Percentiles rank a stretch among this genome's conserved stretches.
phyloP scores from a whole-genome alignment of 2,797 vertebrate species.

The Leuciscus waleckii region DNA sequence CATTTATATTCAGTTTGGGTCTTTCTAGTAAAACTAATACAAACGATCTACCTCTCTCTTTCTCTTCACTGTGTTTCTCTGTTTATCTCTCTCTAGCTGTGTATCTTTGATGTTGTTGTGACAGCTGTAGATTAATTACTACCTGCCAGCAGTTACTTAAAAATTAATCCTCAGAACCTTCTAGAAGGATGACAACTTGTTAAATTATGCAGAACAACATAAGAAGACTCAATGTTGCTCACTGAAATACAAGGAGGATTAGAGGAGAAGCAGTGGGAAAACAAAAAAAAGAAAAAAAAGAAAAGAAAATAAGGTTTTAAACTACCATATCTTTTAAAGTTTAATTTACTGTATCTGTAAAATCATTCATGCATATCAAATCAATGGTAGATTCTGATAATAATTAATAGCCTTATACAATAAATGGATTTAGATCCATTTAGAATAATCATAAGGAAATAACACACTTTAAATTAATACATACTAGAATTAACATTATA shows the following conservation, averaged over 20 bases:
- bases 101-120: slow-evolving; percentile 57
- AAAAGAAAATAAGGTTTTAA: not conserved
- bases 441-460: too few species aligned
- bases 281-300: too few species aligned
- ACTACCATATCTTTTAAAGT: not conserved
- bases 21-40: not conserved
- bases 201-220: slow-evolving; percentile 54
- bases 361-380: not conserved
- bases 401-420: not conserved
- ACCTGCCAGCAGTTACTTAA: slow-evolving; percentile 61
- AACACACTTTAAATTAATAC: too few species aligned
- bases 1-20: not conserved
- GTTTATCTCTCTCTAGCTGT: slow-evolving; percentile 19
- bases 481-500: too few species aligned
- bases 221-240: slow-evolving; percentile 30
- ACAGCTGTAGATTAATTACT: slow-evolving; percentile 62
- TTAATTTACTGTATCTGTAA: not conserved
- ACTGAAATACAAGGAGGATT: slow-evolving; percentile 15
- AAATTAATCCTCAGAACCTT: slow-evolving; percentile 56
- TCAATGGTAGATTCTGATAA: not conserved
- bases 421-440: not conserved
- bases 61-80: not conserved
- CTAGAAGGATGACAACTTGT: slow-evolving; percentile 53
- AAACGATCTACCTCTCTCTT: not conserved
- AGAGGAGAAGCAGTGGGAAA: not conserved